A percentile compares a stretch with the other conserved stretches of the same genome.
These are phyloP conservation scores for Nesidiocoris tenuis DNA, from an alignment of 2,888 invertebrate species.

Conservation along the genomic window DNA sequence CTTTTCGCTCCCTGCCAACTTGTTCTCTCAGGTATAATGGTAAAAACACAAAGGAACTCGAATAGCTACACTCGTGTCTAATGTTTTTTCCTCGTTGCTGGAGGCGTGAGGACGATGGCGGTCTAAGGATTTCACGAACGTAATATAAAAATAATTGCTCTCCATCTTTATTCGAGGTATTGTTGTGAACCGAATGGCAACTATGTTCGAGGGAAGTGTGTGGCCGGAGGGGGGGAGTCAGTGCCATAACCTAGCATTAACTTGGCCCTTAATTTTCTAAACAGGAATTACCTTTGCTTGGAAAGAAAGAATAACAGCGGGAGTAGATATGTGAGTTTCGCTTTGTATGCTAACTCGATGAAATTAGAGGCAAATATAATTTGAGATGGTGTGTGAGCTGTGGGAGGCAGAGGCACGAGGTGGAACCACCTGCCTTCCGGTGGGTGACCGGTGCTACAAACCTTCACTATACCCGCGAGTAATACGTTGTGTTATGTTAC, in stretches of 20 bases:
- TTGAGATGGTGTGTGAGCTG: conserved; percentile 14
- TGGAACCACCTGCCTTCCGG: conserved; percentile 41
- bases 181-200: conserved; percentile 4
- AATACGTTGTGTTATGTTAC: not conserved
- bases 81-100: no score
- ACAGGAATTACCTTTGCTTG: conserved; percentile 22
- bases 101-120: not conserved
- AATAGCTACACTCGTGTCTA: no score
- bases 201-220: not conserved
- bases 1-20: no score
- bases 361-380: conserved; percentile 31
- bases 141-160: conserved; percentile 39
- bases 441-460: conserved; percentile 4
- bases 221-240: not conserved
- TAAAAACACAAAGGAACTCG: no score
- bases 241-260: conserved; percentile 26
- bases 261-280: conserved; percentile 39
- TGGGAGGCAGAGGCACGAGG: conserved; percentile 20
- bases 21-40: no score
- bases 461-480: not conserved
- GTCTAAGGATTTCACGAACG: conserved; percentile 16
- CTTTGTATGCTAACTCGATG: conserved; percentile 40
- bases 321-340: conserved; percentile 29
- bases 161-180: conserved; percentile 36
- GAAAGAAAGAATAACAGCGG: conserved; percentile 2